Evolutionary conservation across 2,797 vertebrate genomes (phyloP), one percentile per base, ranked within the genome.

Genomic region (Chaunax sp.): DNA sequence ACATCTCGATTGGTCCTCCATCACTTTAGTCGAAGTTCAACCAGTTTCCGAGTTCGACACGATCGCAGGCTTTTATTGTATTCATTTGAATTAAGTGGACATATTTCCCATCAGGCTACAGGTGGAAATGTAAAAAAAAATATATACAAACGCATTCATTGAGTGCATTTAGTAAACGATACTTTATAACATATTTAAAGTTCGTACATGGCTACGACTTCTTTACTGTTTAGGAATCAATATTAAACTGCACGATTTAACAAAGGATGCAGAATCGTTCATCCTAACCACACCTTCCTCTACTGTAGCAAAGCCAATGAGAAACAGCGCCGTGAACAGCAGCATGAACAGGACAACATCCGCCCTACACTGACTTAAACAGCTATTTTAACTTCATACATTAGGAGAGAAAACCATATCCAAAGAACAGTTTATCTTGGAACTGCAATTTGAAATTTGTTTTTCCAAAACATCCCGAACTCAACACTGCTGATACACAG

Each of bases 251-350:
- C 58, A 70, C 10, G 64, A 61, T 83, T 74, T 56, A 61, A 62
- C 74, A 77, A 78, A 49, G 67, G 78, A 80, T 22, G 59, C 76
- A 35, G 73, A 62, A 46, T 52, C 70, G n/a, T n/a, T 76, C 61
- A 47, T 76, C 61, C 75, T 81, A 81, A 89, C 90, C 92, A 91
- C 92, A 86, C 91, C 91, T 88, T 88, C 83, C 77, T 13, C 18
- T n/a, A 50, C 59, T 72, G 50, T 1, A 59, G 64, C 72, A 45
- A 30, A 72, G 60, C 90, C 90, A 92, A 92, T 93, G 55, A 52
- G 77, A 75, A 44, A 54, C 47, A 56, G 40, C 8, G 37, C 52
- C 7, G 51, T 22, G 40, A 64, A 41, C 61, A n/a, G n/a, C n/a
- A n/a, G n/a, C n/a, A n/a, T n/a, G n/a, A n/a, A n/a, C n/a, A n/a